A percentile compares a stretch with the other conserved stretches of the same genome.
phyloP scores from a whole-genome alignment of 2,797 vertebrate species.

The Coranthus polyacanthus region DNA sequence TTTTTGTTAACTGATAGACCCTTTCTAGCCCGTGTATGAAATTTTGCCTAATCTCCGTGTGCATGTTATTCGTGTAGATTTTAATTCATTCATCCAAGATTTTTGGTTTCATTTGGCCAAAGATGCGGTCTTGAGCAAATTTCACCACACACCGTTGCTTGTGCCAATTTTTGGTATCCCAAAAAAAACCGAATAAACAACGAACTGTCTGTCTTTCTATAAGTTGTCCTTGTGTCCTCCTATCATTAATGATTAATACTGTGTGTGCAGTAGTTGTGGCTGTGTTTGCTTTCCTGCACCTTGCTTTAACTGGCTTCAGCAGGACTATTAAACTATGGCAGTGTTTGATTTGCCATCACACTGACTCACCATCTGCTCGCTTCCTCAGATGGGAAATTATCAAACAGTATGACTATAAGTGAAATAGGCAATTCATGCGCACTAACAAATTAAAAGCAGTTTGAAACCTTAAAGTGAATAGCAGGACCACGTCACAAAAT shows the following conservation, averaged over 20 bases:
- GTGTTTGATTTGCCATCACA: constrained; percentile 36
- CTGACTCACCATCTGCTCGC: constrained; percentile 23
- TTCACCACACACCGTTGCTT: too few species aligned
- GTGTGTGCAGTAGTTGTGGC: constrained; percentile 2
- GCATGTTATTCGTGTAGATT: too few species aligned
- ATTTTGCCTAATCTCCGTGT: too few species aligned
- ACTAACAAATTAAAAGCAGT: not conserved
- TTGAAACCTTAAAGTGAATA: not conserved
- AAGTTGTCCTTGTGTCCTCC: too few species aligned
- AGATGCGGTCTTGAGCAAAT: too few species aligned
- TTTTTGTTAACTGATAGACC: too few species aligned
- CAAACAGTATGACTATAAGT: not conserved
- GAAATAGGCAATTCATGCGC: not conserved
- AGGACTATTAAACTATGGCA: constrained; percentile 24
- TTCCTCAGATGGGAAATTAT: constrained; percentile 28
- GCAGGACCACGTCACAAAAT: not conserved
- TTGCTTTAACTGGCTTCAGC: constrained; percentile 51
- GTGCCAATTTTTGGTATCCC: too few species aligned
- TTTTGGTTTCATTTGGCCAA: too few species aligned
- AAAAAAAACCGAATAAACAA: too few species aligned
- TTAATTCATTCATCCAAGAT: too few species aligned
- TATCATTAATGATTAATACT: constrained; percentile 62
- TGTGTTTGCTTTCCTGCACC: constrained; percentile 39
- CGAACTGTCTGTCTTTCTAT: too few species aligned
- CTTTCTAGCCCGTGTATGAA: too few species aligned